A percentile compares a stretch with the other conserved stretches of the same genome.
Evolutionary conservation across 37 sponge, comb jelly and placozoan species (phyloP).

Genomic region (Mnemiopsis leidyi): DNA sequence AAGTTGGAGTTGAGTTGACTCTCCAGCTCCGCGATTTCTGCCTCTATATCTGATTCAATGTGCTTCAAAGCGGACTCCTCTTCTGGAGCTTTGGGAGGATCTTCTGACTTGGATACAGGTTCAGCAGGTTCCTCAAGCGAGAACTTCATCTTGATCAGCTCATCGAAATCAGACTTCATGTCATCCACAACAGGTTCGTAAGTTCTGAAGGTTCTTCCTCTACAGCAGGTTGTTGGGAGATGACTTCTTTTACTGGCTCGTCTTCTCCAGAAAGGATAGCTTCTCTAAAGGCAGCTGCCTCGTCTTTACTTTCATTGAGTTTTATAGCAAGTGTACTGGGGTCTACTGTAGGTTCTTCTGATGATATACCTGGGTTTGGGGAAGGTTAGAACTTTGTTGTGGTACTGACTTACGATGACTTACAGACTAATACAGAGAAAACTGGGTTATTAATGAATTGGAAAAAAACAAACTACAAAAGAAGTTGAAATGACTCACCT

Average conservation of each 20-base stretch:
- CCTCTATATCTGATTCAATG: not conserved
- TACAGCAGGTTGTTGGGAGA: too few relatives aligned
- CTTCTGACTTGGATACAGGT: not conserved
- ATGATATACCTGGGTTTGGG: too few relatives aligned
- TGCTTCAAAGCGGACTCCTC: not conserved
- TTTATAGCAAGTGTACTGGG: not conserved
- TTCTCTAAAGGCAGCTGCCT: not conserved
- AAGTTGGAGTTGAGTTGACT: not conserved
- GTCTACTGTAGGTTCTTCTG: conserved; percentile 24
- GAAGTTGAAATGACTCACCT: not conserved
- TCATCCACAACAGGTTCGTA: not conserved
- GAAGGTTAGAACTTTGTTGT: too few relatives aligned
- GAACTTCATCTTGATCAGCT: not conserved
- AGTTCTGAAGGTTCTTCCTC: not conserved
- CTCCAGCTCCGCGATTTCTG: conserved; percentile 1
- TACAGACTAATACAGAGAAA: too few relatives aligned
- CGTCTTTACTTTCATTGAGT: conserved; percentile 57
- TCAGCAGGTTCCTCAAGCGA: not conserved
- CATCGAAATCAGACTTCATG: conserved; percentile 26
- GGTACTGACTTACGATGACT: too few relatives aligned
- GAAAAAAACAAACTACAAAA: too few relatives aligned
- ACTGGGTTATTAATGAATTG: too few relatives aligned
- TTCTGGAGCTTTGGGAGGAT: not conserved
- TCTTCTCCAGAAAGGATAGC: not conserved
- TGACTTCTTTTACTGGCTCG: not conserved